These are phyloP conservation scores for Corbicula japonica DNA, from an alignment of 2,888 invertebrate species.

Conservation along the genomic window DNA sequence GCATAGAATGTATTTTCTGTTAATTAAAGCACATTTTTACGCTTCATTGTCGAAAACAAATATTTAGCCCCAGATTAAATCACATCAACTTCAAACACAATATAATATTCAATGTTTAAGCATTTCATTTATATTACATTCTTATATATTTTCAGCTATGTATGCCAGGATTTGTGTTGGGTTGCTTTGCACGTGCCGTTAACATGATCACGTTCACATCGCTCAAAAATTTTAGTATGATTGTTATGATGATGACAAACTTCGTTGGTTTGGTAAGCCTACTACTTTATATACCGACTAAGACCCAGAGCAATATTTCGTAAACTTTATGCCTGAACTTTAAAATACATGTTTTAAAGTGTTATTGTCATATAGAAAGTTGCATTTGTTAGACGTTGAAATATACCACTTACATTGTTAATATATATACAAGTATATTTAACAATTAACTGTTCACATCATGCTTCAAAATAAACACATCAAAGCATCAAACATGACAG, in stretches of 20 bases:
- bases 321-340: neutral
- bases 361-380: neutral
- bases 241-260: conserved; percentile 16
- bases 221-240: conserved; percentile 22
- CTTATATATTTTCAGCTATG: conserved; percentile 47
- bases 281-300: neutral
- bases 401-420: too few relatives aligned
- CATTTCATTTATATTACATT: too few relatives aligned
- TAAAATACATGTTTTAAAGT: neutral
- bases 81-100: too few relatives aligned
- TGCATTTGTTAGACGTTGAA: neutral
- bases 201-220: conserved; percentile 47
- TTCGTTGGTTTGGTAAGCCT: conserved; percentile 25
- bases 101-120: too few relatives aligned
- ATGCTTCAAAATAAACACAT: too few relatives aligned
- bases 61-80: too few relatives aligned
- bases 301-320: neutral
- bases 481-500: too few relatives aligned
- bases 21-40: too few relatives aligned
- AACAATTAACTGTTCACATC: too few relatives aligned
- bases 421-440: too few relatives aligned
- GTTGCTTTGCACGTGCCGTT: conserved; percentile 24
- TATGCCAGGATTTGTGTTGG: conserved; percentile 18
- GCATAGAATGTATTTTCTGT: too few relatives aligned
- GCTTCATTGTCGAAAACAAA: too few relatives aligned